A percentile compares a stretch with the other conserved stretches of the same genome.
Conservation (phyloP, 2,113 vertebrate species). For the Pangasianodon gigas region DNA sequence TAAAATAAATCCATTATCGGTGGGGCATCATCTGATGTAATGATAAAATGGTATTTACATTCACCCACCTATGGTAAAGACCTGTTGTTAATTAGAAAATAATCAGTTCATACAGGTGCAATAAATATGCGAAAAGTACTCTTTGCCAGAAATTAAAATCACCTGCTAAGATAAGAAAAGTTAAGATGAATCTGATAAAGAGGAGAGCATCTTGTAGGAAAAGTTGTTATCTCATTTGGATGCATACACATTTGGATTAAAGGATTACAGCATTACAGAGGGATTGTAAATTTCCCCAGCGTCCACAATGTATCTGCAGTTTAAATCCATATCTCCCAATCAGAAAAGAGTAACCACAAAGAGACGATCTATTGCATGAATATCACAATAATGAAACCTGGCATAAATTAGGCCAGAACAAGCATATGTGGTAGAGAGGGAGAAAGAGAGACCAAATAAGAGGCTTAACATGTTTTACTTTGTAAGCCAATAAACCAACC, state of each 20-base stretch:
- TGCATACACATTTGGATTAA: slow-evolving; percentile 9
- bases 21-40: neutral
- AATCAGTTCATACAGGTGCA: neutral
- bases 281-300: neutral
- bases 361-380: neutral
- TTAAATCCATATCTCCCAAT: neutral
- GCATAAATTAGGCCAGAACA: neutral
- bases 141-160: neutral
- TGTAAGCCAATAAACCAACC: neutral
- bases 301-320: neutral
- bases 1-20: neutral
- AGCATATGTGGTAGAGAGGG: too few relatives aligned
- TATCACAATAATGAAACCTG: neutral
- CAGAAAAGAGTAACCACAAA: neutral
- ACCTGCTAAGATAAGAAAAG: neutral
- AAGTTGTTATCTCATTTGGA: neutral
- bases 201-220: neutral
- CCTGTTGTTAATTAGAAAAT: neutral
- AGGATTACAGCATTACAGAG: slow-evolving; percentile 8
- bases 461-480: neutral
- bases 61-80: neutral
- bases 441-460: neutral
- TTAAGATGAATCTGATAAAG: neutral
- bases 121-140: neutral
- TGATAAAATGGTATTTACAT: neutral